phyloP scores from a whole-genome alignment of 2,888 invertebrate genomes.

The Chloromyia formosa region DNA sequence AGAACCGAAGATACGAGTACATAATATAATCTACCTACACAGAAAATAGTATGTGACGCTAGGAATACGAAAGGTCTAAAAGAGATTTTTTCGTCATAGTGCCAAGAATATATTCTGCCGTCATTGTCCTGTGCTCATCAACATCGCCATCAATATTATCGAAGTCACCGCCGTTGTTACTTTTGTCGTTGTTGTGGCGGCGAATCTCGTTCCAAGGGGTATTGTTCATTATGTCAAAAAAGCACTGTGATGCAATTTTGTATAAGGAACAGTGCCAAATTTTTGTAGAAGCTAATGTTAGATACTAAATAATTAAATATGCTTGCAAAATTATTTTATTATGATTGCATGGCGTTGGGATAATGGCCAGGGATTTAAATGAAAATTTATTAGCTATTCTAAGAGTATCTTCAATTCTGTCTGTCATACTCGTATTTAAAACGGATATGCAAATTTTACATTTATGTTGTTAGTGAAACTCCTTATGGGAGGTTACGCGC shows the following conservation, averaged over 20 bases:
- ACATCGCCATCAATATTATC: not conserved
- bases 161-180: not conserved
- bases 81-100: not conserved
- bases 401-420: too few species aligned
- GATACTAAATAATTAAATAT: not conserved
- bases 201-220: not conserved
- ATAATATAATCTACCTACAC: not conserved
- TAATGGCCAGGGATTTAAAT: too few species aligned
- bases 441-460: too few species aligned
- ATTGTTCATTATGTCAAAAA: not conserved
- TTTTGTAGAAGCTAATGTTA: not conserved
- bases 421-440: too few species aligned
- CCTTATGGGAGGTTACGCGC: too few species aligned
- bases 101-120: conserved; percentile 9
- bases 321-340: not conserved
- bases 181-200: not conserved
- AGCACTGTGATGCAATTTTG: conserved; percentile 22
- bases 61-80: not conserved
- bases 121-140: conserved; percentile 12
- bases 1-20: not conserved
- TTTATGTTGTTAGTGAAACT: too few species aligned
- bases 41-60: not conserved
- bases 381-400: too few species aligned
- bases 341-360: too few species aligned
- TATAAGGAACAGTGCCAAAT: conserved; percentile 18